Conservation (phyloP, 2,113 vertebrate species). For the Manacus vitellinus region DNA sequence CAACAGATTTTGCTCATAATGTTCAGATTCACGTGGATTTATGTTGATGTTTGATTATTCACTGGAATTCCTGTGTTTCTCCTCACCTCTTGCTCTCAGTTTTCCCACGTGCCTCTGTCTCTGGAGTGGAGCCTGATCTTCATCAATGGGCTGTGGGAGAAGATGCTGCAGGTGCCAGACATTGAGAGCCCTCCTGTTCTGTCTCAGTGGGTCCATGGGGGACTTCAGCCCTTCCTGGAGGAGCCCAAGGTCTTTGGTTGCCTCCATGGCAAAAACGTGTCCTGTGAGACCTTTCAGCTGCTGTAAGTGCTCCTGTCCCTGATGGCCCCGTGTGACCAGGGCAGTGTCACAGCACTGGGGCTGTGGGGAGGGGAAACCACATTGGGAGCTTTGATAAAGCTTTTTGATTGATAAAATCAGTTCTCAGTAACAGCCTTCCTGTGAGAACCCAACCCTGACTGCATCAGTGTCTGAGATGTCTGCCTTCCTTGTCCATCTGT, state of each 20-base stretch:
- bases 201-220: not conserved
- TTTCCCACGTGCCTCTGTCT: not conserved
- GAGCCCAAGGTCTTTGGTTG: not conserved
- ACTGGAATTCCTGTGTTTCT: not conserved
- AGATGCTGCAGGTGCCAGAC: not conserved
- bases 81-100: not conserved
- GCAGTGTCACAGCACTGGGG: not conserved
- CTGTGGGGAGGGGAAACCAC: not conserved
- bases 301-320: constrained; percentile 35
- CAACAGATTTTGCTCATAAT: fast-evolving
- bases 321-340: not conserved
- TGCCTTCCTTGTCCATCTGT: not conserved
- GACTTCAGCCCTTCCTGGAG: not conserved
- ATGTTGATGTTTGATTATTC: not conserved
- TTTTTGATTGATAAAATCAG: not conserved
- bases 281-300: not conserved
- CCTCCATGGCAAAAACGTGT: not conserved
- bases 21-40: not conserved
- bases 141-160: constrained; percentile 32
- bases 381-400: not conserved
- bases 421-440: not conserved
- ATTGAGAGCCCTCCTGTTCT: not conserved
- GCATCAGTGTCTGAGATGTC: not conserved
- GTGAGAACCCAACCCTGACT: not conserved
- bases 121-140: constrained; percentile 23